Evolutionary conservation across 2,797 vertebrate genomes (phyloP), one percentile per base, ranked within the genome.

Genomic region (Sebastes kiyomatsui): DNA sequence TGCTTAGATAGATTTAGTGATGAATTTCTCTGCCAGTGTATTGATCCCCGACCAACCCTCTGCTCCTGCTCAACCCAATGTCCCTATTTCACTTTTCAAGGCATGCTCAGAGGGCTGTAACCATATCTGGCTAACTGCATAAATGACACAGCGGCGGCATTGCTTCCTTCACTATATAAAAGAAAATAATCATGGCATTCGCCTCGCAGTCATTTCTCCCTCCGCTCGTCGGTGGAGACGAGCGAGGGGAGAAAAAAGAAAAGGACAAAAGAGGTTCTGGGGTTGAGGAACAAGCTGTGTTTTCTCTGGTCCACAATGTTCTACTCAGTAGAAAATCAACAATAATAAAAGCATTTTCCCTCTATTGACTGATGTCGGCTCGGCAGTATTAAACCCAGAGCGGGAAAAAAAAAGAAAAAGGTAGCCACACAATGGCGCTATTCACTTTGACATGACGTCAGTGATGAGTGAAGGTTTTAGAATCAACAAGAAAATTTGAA

Each of bases 1-100:
- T 89, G 82, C 87, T 68, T 18, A 25, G 82, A 87, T 87, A 72
- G 89, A 81, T 88, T 86, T 88, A 23, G 59, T 69, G 78, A 90
- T 82, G 68, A 69, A 82, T 88, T 80, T 88, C 55, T 79, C 79
- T 62, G 75, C 77, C 68, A 61, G 69, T 35, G 72, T 56, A 25
- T 82, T 33, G 81, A 92, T 89, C 78, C 69, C 46, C 66, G 16
- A n/a, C 58, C 71, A 59, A 66, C 78, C 58, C 83, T 84, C 70
- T 52, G 65, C 72, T 81, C 42, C 72, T 35, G 71, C 61, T 69
- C 77, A 86, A 81, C 79, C 80, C 61, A 62, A n/a, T 62, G 74
- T 88, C 83, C 77, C 61, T 81, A 66, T 84, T 88, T 82, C 83
- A 82, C 67, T 90, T 82, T 66, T 56, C 75, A 72, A 71, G 20